Evolutionary conservation across 2,113 vertebrate genomes (phyloP).

Genomic region (Castor canadensis): DNA sequence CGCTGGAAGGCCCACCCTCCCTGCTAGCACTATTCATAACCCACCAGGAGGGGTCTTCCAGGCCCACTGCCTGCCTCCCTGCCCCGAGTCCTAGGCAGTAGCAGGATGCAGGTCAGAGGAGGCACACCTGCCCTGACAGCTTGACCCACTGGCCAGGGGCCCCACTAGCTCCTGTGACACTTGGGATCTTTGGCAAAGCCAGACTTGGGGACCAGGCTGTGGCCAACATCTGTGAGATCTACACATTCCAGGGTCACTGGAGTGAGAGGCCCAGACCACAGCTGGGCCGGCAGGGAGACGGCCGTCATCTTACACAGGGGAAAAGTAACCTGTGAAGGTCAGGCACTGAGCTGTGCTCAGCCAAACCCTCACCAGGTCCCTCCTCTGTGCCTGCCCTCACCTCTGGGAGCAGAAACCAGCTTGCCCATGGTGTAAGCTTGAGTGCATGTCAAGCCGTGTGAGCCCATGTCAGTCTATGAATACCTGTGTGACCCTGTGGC

Average conservation of each 20-base stretch:
- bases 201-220: too few species aligned
- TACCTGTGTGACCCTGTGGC: too few species aligned
- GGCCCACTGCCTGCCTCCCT: background rate
- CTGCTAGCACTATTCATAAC: background rate
- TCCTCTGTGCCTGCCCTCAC: background rate
- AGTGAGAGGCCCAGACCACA: background rate
- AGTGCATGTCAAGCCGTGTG: too few species aligned
- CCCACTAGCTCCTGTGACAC: background rate
- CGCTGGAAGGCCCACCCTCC: background rate
- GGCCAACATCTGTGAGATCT: background rate
- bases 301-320: background rate
- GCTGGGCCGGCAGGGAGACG: background rate
- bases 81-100: background rate
- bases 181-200: background rate
- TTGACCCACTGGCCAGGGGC: background rate
- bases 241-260: background rate
- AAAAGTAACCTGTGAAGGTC: background rate
- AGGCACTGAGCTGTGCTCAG: background rate
- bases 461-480: background rate
- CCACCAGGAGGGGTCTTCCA: background rate
- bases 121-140: rapidly evolving
- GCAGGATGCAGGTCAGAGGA: background rate
- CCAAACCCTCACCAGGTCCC: background rate
- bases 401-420: background rate
- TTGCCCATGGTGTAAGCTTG: too few species aligned